phyloP scores from a whole-genome alignment of 2,888 invertebrate genomes.

The Scrobipalpa atriplicella region DNA sequence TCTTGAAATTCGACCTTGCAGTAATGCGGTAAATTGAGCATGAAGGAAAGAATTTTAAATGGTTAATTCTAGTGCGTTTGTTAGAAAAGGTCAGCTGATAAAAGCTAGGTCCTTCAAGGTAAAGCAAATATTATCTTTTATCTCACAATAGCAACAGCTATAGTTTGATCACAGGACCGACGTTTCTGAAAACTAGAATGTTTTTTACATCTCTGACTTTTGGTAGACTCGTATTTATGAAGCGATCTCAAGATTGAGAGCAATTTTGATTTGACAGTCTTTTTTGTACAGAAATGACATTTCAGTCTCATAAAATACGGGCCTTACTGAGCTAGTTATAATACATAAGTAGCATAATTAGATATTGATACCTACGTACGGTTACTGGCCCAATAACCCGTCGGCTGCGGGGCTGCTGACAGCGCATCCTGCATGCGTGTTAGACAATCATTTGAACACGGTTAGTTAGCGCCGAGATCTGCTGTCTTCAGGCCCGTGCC shows the following conservation, averaged over 20 bases:
- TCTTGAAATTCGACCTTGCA: constrained; percentile 65
- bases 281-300: no score
- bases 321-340: not conserved
- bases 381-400: constrained; percentile 29
- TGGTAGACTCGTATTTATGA: no score
- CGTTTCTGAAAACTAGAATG: no score
- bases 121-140: not conserved
- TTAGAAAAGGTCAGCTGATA: constrained; percentile 30
- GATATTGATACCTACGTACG: constrained; percentile 22
- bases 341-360: not conserved
- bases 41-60: constrained; percentile 54
- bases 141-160: not conserved
- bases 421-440: constrained; percentile 30
- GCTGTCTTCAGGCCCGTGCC: not conserved
- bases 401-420: constrained; percentile 31
- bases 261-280: no score
- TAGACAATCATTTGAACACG: constrained; percentile 28
- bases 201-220: no score
- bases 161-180: not conserved
- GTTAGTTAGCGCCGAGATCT: constrained; percentile 27
- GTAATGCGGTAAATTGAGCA: constrained; percentile 68
- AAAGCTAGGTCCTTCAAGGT: constrained; percentile 13
- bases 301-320: no score
- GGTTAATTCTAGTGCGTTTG: constrained; percentile 30
- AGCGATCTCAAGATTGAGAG: no score